Evolutionary conservation across 2,113 vertebrate species (phyloP), one percentile per base, ranked within the genome.

Genomic region (Sinocyclocheilus maitianheensis): DNA sequence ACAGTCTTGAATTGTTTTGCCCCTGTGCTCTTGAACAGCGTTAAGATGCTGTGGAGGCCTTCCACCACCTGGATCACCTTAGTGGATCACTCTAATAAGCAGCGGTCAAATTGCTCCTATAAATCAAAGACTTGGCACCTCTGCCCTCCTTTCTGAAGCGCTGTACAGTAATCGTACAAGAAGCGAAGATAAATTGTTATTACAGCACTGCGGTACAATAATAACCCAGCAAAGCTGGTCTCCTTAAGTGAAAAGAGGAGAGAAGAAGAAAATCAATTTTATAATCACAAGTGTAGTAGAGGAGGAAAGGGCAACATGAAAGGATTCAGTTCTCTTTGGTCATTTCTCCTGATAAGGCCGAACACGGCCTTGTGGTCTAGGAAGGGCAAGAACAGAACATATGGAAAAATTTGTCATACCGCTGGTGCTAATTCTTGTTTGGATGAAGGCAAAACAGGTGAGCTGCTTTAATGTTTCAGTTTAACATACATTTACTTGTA

Each of bases 171-270:
- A 93, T 94, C 92, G 92, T 93, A 94, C 91, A 93, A 92, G 92
- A 90, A 92, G 90, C 91, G 87, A 92, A 93, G 93, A 95, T 93
- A 94, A 93, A 95, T 95, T 94, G 93, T 93, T 94, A 94, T 95
- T 95, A 93, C 91, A 91, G 93, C 86, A 92, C 90, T 43, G 34
- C 20, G 22, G 81, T 84, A 43, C 51, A 74, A 75, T 84, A 84
- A 84, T 84, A 84, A 74, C 69, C 51, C 30, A 37, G 51, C 86
- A 90, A 89, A 88, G 90, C 90, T 88, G 87, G 90, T 84, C 91
- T 92, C 90, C 91, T 84, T 13, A 72, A 84, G 51, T 74, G 80
- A 58, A 82, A 69, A 82, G 37, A 30, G 60, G n/a, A 34, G 5
- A 90, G 65, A 89, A 85, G 85, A 88, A 71, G 69, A 86, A 91